These are phyloP conservation scores for Diaphora mendica DNA, from an alignment of 2,888 invertebrate genomes.

Conservation along the genomic window DNA sequence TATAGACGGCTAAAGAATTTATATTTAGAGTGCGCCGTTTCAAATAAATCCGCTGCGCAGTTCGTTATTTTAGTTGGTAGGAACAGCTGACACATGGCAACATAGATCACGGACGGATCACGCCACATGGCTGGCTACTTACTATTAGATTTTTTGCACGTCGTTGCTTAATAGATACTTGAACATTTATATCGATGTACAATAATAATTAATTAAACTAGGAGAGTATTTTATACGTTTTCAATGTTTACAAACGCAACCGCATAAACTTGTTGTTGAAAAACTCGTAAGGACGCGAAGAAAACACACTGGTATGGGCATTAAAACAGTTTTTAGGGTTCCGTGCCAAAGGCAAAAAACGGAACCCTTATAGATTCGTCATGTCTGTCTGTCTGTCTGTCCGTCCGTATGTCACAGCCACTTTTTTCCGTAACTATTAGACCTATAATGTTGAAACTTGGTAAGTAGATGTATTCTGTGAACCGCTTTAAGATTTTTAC, in stretches of 20 bases:
- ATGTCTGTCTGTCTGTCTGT: too few species aligned
- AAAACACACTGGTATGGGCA: background rate
- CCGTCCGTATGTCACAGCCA: too few species aligned
- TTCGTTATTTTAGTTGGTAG: slow-evolving; percentile 68
- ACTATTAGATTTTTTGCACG: slow-evolving; percentile 40
- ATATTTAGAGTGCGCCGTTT: slow-evolving; percentile 49
- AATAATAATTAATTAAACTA: slow-evolving; percentile 14
- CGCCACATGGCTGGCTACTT: slow-evolving; percentile 56
- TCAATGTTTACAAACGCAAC: slow-evolving; percentile 8
- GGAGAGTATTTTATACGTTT: slow-evolving; percentile 8
- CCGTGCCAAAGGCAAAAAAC: too few species aligned
- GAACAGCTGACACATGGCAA: slow-evolving; percentile 75
- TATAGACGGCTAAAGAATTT: slow-evolving; percentile 38
- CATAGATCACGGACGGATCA: slow-evolving; percentile 55
- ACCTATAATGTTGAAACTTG: too few species aligned
- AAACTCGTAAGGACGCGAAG: background rate
- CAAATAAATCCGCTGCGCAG: slow-evolving; percentile 68
- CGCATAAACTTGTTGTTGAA: background rate
- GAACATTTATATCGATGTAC: slow-evolving; percentile 38
- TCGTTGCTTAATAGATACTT: slow-evolving; percentile 41
- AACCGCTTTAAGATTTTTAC: too few species aligned
- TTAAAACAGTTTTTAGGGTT: too few species aligned
- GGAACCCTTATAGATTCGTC: too few species aligned
- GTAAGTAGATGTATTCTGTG: too few species aligned
- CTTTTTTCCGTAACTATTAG: too few species aligned